Conservation (phyloP, 2,888 invertebrate species). For the Drosophila borborema region DNA sequence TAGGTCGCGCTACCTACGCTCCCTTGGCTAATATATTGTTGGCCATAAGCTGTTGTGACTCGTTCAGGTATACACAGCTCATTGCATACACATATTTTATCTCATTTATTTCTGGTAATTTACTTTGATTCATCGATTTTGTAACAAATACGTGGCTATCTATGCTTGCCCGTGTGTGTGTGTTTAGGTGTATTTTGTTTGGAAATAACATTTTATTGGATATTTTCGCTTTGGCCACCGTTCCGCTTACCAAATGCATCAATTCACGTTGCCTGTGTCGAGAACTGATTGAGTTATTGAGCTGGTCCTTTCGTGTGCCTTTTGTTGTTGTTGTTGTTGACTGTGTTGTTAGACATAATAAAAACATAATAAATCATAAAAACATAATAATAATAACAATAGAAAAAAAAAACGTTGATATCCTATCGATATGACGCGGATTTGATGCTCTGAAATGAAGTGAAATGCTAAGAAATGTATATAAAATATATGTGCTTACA, state of each 20-base stretch:
- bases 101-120: constrained; percentile 80
- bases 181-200: background rate
- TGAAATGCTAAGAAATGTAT: background rate
- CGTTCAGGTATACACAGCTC: constrained; percentile 37
- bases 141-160: constrained; percentile 62
- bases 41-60: constrained; percentile 16
- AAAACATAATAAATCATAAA: constrained; percentile 53
- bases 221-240: constrained; percentile 35
- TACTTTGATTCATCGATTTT: constrained; percentile 81
- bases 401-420: constrained; percentile 4
- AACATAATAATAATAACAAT: constrained; percentile 64
- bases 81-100: constrained; percentile 67
- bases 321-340: constrained; percentile 14
- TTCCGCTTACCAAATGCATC: constrained; percentile 48
- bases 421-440: too few relatives aligned
- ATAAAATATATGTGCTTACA: background rate
- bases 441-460: background rate
- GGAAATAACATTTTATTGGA: constrained; percentile 45
- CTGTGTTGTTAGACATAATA: constrained; percentile 44
- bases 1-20: background rate
- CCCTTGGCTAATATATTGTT: background rate
- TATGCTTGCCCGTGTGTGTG: background rate
- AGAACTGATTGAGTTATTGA: constrained; percentile 78
- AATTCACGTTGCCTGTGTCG: constrained; percentile 47
- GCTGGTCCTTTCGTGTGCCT: constrained; percentile 40